Evolutionary conservation across 2,797 vertebrate species (phyloP), one percentile per base, ranked within the genome.

Genomic region (Coilia nasus): DNA sequence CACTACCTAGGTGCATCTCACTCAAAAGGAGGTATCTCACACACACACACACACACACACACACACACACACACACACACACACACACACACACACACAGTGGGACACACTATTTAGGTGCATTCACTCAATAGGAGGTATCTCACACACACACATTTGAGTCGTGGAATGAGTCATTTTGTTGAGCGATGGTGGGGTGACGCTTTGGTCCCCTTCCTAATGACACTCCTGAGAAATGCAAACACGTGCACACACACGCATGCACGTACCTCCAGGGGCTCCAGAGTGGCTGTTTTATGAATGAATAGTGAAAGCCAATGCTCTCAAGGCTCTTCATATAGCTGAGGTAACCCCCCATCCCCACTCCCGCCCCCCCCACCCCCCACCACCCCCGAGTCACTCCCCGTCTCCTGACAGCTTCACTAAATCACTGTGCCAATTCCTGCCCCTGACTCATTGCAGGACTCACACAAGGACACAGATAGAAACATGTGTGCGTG

Each of bases 361-460:
- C 19, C 87, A 28, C 41, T 81, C 50, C 23, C 12, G 23, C 0
- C 62, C 23, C 62, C 81, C 85, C 87, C 82, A 56, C 75, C 67
- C 19, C 87, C 41, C 41, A 82, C 50, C 23, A 28, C 62, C 0
- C 62, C 23, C 62, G 31, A 28, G n/a, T 14, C 64, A 31, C 64
- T 21, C 57, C 46, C 87, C 85, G 85, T 90, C 6, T 41, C 71
- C 82, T 90, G 89, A 92, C 88, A 90, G 90, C 86, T 80, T 82
- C 88, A 88, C 88, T 91, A 92, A 94, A 92, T 93, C 91, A 90
- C 90, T 90, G 88, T 83, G 83, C 90, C 91, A 92, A 89, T 92
- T 94, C 90, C 83, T 88, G 90, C 81, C 85, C 87, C 89, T 94
- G 93, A 94, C 91, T 95, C 93, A 94, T 92, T 89, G 83, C 19